Percentiles rank a stretch among this genome's conserved stretches.
Evolutionary conservation across 2,888 invertebrate species (phyloP).

Genomic region (Acronicta psi): DNA sequence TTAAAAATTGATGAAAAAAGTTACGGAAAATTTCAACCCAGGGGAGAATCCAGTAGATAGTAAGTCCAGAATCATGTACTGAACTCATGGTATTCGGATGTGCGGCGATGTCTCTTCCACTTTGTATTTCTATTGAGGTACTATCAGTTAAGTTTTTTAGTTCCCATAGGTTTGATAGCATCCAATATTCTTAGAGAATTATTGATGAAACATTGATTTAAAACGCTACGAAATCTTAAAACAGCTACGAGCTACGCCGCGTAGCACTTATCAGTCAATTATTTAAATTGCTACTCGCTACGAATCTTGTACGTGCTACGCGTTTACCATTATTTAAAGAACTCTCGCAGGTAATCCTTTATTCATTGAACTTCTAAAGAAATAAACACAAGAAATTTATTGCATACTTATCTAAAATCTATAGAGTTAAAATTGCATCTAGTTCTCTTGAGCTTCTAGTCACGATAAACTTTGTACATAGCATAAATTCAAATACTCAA

Average conservation of each 20-base stretch:
- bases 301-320: conserved; percentile 42
- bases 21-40: too few species aligned
- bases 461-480: conserved; percentile 49
- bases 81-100: too few species aligned
- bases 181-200: too few species aligned
- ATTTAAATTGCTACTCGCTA: conserved; percentile 52
- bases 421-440: conserved; percentile 50
- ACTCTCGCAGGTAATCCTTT: conserved; percentile 41
- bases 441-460: conserved; percentile 46
- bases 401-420: conserved; percentile 41
- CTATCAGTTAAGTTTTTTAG: too few species aligned
- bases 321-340: conserved; percentile 38
- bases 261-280: conserved; percentile 39
- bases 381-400: conserved; percentile 52
- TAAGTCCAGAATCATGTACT: too few species aligned
- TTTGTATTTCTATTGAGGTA: too few species aligned
- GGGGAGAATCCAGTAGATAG: too few species aligned
- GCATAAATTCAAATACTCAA: conserved; percentile 42
- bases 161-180: background rate
- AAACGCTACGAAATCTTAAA: conserved; percentile 1
- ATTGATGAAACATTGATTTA: background rate
- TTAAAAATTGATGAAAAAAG: too few species aligned
- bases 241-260: conserved; percentile 33
- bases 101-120: too few species aligned
- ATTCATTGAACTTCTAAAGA: conserved; percentile 42